Base-by-base conservation (phyloP, 2,888 invertebrate species). In the Tetropium fuscum region DNA sequence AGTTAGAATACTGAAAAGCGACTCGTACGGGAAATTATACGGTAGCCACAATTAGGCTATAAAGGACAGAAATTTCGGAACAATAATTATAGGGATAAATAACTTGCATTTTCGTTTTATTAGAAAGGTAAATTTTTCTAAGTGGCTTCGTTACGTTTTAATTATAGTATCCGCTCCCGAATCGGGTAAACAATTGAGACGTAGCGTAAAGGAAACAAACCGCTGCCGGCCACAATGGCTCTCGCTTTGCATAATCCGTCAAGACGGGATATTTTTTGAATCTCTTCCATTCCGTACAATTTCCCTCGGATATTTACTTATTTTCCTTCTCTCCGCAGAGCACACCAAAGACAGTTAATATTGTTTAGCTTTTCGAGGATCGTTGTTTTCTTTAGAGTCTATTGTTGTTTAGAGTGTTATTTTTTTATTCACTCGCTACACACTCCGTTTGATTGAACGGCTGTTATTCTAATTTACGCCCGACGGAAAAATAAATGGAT, bases 181-280 rank as follows among this genome's bases (percentile, higher is more conserved):
- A n/a, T n/a, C n/a, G n/a, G n/a, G n/a, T n/a, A n/a, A n/a, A n/a
- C n/a, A n/a, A n/a, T n/a, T n/a, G n/a, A n/a, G n/a, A n/a, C n/a
- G n/a, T n/a, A n/a, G n/a, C n/a, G n/a, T n/a, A n/a, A n/a, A n/a
- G n/a, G n/a, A n/a, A n/a, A n/a, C n/a, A 13, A 34, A 13, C 13
- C 11, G 5, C 15, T 34, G n/a, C n/a, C n/a, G n/a, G 8, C 34
- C 11, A 30, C 44, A 13, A 27, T 10, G 44, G 4, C 16, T n/a
- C 16, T 15, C n/a, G n/a, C 44, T 44, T 44, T 44, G 16, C 44
- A 30, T 27, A 44, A 30, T 44, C 30, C 44, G 5, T 18, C 19
- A 20, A 25, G 27, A 13, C 13, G 44, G 5, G 27, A 27, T 44
- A 44, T 44, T 44, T 44, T 44, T 44, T 44, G 16, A 44, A 30